phyloP scores from a whole-genome alignment of 2,113 vertebrate species.

The Perca fluviatilis region DNA sequence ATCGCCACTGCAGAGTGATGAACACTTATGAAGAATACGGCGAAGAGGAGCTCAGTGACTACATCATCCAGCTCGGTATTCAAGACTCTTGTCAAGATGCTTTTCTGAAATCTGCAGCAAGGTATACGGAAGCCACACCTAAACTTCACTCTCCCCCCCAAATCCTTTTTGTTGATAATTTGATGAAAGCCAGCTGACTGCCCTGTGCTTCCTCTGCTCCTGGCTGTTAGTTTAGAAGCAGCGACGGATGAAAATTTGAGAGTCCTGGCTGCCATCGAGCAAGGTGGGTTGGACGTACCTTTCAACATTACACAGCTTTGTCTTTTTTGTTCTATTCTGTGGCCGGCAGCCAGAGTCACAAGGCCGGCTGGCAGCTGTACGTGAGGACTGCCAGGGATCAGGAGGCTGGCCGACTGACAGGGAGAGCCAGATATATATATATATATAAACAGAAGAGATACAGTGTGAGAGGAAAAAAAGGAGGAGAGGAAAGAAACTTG shows the following conservation, averaged over 20 bases:
- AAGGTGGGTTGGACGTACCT: slow-evolving; percentile 79
- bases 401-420: neutral
- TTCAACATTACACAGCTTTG: slow-evolving; percentile 1
- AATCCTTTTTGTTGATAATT: no score
- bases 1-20: slow-evolving; percentile 70
- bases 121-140: slow-evolving; percentile 76
- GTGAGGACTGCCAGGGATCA: slow-evolving; percentile 26
- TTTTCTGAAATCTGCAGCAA: slow-evolving; percentile 75
- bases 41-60: slow-evolving; percentile 85
- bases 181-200: neutral
- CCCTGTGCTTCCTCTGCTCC: slow-evolving; percentile 40
- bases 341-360: slow-evolving; percentile 16
- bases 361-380: slow-evolving; percentile 24
- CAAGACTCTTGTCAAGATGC: slow-evolving; percentile 81
- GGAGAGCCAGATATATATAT: slow-evolving; percentile 6
- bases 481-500: neutral
- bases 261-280: slow-evolving; percentile 85
- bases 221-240: slow-evolving; percentile 80
- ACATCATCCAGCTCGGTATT: slow-evolving; percentile 86
- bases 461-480: neutral
- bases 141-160: neutral
- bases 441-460: slow-evolving; percentile 13
- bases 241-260: slow-evolving; percentile 85
- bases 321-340: neutral
- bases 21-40: slow-evolving; percentile 77